Conservation (phyloP, 64 coral and sea anemone species). For the Porites australiensis region DNA sequence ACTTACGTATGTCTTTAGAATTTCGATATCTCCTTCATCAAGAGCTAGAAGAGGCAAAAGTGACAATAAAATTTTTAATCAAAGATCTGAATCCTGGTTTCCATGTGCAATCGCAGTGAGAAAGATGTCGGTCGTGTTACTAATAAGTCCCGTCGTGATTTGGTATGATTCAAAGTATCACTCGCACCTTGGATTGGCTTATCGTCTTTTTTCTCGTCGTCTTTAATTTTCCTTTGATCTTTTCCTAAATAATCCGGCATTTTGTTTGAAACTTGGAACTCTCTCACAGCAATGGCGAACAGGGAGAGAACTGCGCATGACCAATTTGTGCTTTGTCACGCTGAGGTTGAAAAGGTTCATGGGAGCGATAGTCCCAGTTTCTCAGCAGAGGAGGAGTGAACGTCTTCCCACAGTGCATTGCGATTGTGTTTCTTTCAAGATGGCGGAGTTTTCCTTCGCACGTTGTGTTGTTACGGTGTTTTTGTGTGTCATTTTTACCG, state of each 20-base stretch:
- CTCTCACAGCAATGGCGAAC: conserved; percentile 52
- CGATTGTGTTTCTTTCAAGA: too few relatives aligned
- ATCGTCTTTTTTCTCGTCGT: conserved; percentile 87
- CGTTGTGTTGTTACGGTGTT: too few relatives aligned
- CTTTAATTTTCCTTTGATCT: conserved; percentile 96
- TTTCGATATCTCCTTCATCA: conserved; percentile 97
- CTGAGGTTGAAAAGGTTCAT: too few relatives aligned
- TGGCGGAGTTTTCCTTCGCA: too few relatives aligned
- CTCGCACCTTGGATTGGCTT: conserved; percentile 95
- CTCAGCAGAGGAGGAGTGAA: too few relatives aligned
- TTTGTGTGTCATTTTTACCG: too few relatives aligned
- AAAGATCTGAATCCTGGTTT: neutral
- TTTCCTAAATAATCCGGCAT: conserved; percentile 99
- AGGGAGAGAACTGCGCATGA: conserved; percentile 35
- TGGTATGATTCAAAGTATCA: neutral
- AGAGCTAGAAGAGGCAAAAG: conserved; percentile 56
- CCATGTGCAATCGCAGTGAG: neutral
- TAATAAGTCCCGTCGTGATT: too few relatives aligned
- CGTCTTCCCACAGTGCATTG: too few relatives aligned
- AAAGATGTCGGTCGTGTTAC: too few relatives aligned
- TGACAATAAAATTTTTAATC: conserved; percentile 12
- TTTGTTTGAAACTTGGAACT: conserved; percentile 5
- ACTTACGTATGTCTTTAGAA: conserved; percentile 99
- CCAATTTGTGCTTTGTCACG: conserved; percentile 27
- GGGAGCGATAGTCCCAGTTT: neutral